Conservation (phyloP, 1,140 invertebrate genomes). For the Goniozus legneri region DNA sequence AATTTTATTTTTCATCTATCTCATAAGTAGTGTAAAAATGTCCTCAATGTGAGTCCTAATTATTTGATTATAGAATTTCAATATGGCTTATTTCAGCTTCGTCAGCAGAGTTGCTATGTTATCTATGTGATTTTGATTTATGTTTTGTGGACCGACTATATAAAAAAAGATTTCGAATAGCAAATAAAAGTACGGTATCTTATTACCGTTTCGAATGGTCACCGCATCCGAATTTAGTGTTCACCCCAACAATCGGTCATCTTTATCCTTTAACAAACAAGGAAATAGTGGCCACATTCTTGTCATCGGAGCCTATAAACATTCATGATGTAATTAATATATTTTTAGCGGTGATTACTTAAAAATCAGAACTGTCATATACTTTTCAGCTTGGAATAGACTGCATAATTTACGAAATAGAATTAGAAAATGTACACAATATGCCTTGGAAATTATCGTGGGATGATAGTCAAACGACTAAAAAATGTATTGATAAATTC, state of each 20-base stretch:
- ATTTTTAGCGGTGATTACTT: not conserved
- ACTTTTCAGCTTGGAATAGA: constrained; percentile 25
- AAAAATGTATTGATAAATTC: constrained; percentile 24
- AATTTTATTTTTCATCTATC: no score
- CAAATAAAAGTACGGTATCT: constrained; percentile 29
- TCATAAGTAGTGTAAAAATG: no score
- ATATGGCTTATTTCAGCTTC: no score
- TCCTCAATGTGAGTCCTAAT: no score
- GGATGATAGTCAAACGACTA: constrained; percentile 32
- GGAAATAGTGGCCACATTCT: constrained; percentile 31
- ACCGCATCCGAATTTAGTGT: constrained; percentile 24
- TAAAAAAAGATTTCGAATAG: constrained; percentile 29
- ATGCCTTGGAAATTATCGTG: constrained; percentile 13
- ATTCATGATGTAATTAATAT: constrained; percentile 1
- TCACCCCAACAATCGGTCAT: constrained; percentile 36
- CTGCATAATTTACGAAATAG: constrained; percentile 27
- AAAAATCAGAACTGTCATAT: constrained; percentile 1
- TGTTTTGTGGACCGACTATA: constrained; percentile 34
- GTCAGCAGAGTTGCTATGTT: not conserved
- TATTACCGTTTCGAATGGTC: constrained; percentile 37
- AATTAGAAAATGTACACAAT: not conserved
- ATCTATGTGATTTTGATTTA: constrained; percentile 28
- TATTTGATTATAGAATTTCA: no score
- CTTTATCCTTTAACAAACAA: constrained; percentile 24
- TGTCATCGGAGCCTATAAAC: constrained; percentile 20